Conservation (phyloP, 2,888 invertebrate genomes). For the Pyrrhosoma nymphula region DNA sequence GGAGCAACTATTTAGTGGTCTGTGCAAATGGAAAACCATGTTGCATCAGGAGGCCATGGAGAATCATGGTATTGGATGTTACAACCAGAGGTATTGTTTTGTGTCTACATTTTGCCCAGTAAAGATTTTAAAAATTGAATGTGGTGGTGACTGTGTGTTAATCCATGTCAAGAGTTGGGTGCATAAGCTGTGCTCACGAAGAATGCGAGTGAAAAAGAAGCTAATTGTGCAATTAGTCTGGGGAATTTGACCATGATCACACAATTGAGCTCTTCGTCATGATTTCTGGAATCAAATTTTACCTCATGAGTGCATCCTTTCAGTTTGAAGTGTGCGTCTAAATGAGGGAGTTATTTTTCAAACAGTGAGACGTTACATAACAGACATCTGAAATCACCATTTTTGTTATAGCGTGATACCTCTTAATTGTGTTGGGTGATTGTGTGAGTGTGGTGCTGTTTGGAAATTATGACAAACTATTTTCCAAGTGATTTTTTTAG, state of each 20-base stretch:
- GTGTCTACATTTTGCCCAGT: background rate
- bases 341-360: background rate
- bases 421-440: background rate
- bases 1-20: background rate
- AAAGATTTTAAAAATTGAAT: background rate
- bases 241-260: background rate
- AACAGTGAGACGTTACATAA: background rate
- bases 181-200: background rate
- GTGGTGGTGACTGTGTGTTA: background rate
- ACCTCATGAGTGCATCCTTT: background rate
- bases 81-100: background rate
- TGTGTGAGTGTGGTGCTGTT: background rate
- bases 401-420: background rate
- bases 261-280: background rate
- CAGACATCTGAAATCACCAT: background rate
- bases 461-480: background rate
- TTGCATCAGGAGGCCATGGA: background rate
- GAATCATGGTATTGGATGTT: background rate
- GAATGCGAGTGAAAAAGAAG: background rate
- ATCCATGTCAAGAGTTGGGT: background rate
- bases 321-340: background rate
- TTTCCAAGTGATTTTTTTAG: background rate
- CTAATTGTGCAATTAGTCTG: background rate
- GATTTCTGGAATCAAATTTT: background rate
- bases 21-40: background rate